phyloP scores from a whole-genome alignment of 2,113 vertebrate species.

The Campylomormyrus numenius region DNA sequence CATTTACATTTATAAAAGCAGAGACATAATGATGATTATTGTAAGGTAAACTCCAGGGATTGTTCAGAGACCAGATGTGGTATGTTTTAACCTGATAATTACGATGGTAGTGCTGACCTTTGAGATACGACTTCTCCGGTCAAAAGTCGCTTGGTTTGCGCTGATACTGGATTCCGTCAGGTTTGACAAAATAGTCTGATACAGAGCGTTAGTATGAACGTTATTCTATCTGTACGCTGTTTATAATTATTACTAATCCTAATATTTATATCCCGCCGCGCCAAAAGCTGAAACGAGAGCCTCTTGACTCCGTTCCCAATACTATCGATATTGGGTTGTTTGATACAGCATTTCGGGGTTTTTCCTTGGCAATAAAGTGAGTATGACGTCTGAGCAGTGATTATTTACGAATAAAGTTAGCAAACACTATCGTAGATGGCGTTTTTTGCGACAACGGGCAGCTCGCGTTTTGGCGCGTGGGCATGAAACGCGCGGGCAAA shows the following conservation, averaged over 20 bases:
- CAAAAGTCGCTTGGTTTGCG: slow-evolving; percentile 48
- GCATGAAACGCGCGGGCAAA: background rate
- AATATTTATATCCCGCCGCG: background rate
- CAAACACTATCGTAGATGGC: background rate
- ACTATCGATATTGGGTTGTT: background rate
- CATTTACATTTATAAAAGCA: background rate
- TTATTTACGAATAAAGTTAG: background rate
- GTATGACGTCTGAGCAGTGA: background rate
- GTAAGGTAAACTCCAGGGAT: background rate
- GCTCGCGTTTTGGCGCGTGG: background rate
- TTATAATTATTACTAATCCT: background rate
- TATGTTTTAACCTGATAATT: slow-evolving; percentile 48
- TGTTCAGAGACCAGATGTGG: slow-evolving; percentile 28
- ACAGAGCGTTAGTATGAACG: background rate
- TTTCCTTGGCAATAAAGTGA: background rate
- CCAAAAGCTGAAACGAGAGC: slow-evolving; percentile 2
- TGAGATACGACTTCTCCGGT: slow-evolving; percentile 45
- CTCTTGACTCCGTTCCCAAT: background rate
- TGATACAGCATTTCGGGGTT: background rate
- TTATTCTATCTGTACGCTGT: background rate
- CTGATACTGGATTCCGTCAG: background rate
- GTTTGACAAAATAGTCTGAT: slow-evolving; percentile 11
- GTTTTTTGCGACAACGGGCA: background rate
- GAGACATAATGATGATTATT: background rate
- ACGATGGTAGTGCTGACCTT: slow-evolving; percentile 54